Evolutionary conservation across 1,140 invertebrate species (phyloP), one percentile per base, ranked within the genome.

Genomic region (Megathymus violae): DNA sequence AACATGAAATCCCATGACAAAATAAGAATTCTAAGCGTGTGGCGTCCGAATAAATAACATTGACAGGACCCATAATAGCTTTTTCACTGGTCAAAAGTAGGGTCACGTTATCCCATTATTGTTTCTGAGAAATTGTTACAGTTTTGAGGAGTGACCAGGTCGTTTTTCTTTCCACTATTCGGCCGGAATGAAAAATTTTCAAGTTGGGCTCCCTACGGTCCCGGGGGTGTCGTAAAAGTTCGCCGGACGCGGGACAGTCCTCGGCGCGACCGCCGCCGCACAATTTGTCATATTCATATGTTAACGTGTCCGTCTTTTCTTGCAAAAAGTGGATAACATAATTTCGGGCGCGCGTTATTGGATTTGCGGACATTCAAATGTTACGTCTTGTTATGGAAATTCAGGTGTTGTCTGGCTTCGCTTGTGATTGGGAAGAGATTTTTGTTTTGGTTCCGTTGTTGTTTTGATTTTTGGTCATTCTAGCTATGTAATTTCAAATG

Each of bases 201-300:
- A 87, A 88, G 80, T 85, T 82, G 76, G 71, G 74, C 78, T 81
- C 85, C 79, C 73, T 59, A 11, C n/a, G 14, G 52, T 86, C 85
- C 83, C 88, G 50, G 5, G 88, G 74, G 88, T 73, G 85, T 77
- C 84, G 87, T 88, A 89, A 88, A 89, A 86, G 68, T 89, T 81
- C 46, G 78, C 52, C 76, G 71, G 78, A 71, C 86, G 56, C 66
- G 17, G 81, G 74, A 76, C 75, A 82, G 69, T 78, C 73, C 74
- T 67, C 64, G 71, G 76, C 56, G 78, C 67, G 80, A 78, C 85
- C 82, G 76, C 76, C 72, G 75, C 46, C 84, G 72, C 72, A 85
- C 88, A 90, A 90, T 90, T 90, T 90, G 85, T 90, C 88, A 90
- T 88, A 90, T 90, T 90, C 88, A 90, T 90, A 90, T 90, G 88